Base-by-base conservation (phyloP, 2,888 invertebrate species). In the Galerucella pusilla region DNA sequence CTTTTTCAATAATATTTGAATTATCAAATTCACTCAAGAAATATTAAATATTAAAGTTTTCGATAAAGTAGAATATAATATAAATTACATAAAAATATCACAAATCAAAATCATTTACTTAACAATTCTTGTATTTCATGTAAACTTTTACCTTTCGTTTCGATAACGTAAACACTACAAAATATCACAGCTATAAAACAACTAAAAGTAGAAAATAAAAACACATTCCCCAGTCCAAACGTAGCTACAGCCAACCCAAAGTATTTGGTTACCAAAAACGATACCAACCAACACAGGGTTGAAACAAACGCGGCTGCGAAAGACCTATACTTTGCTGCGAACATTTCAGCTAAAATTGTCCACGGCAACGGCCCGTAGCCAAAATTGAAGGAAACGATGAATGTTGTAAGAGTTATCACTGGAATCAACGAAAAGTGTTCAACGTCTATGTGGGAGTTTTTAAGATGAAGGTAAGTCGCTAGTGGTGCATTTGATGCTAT, bases 341-440 rank as follows among this genome's bases (percentile, higher is more conserved):
- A 93, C 86, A 96, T 90, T 86, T 96, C 96, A 0, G 94, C 93
- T 90, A 95, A 91, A 45, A 96, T 91, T 0, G 94, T 93, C 96
- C 96, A 96, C 0, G 95, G 94, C 45, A 96, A 85, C 0, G 95
- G 93, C 1, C 97, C 95, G 75, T 93, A 91, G 0, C 92, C 95
- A 83, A 92, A 89, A 86, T 94, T 93, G 88, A 95, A 96, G 0
- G 93, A 91, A 66, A 92, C 88, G 74, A 95, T 94, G 88, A 93
- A 96, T n/a, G 93, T 81, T 0, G 95, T 90, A 67, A 96, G 87
- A 0, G 94, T 91, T 7, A 92, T 85, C 6, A 95, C 90, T 0
- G 95, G 95, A 35, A 95, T 85, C 91, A 93, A 94, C 0, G 90
- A 85, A 12, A 71, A 67, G 28, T 63, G 1, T 20, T 68, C 71